Conservation (phyloP, 1,140 invertebrate species). For the Cydia strobilella region DNA sequence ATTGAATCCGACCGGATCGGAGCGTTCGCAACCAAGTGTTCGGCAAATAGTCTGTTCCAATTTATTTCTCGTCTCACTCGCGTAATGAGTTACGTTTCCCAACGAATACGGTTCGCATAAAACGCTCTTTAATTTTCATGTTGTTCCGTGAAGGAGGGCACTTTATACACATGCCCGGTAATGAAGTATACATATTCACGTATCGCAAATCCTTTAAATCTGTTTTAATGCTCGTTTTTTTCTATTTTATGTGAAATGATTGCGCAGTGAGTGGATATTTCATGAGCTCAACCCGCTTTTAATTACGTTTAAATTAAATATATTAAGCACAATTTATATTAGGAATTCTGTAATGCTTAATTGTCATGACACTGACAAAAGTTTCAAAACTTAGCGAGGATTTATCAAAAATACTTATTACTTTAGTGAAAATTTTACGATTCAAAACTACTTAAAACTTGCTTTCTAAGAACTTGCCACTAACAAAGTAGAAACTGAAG, state of each 20-base stretch:
- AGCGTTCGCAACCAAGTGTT: conserved; percentile 66
- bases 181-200: conserved; percentile 20
- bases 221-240: conserved; percentile 12
- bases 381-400: background rate
- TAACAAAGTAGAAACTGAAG: conserved; percentile 16
- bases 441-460: conserved; percentile 1
- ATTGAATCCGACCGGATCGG: conserved; percentile 69
- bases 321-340: background rate
- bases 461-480: background rate
- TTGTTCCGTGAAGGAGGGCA: conserved; percentile 49
- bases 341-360: background rate
- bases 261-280: background rate
- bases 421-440: background rate
- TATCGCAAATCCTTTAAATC: conserved; percentile 21
- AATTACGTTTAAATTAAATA: background rate
- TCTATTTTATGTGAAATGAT: conserved; percentile 18
- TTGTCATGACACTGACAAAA: background rate
- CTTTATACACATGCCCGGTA: conserved; percentile 43
- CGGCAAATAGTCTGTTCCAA: conserved; percentile 74
- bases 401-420: conserved; percentile 5
- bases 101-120: conserved; percentile 61
- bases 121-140: conserved; percentile 65
- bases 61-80: conserved; percentile 66
- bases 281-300: background rate
- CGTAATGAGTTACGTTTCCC: conserved; percentile 71